phyloP scores from a whole-genome alignment of 2,888 invertebrate genomes.

The Lasioglossum figueresi region DNA sequence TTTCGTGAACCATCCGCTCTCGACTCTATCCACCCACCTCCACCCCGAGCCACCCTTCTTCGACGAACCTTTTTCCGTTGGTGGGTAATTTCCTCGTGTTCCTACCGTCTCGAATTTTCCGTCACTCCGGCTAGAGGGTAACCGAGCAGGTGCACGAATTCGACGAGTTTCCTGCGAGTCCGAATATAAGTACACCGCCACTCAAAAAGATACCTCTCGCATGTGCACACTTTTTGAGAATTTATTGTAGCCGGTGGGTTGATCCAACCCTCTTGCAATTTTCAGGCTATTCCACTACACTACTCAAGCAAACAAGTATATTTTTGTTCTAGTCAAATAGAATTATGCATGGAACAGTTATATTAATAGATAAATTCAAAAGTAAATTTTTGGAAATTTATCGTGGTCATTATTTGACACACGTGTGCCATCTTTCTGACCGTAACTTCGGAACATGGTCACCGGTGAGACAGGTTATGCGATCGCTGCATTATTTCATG shows the following conservation, averaged over 20 bases:
- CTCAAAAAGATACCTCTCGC: not conserved
- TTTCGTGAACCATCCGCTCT: slow-evolving; percentile 14
- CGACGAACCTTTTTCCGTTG: slow-evolving; percentile 1
- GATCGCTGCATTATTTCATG: not conserved
- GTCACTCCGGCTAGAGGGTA: slow-evolving; percentile 15
- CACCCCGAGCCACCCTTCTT: not conserved
- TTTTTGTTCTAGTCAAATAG: no score
- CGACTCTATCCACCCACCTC: not conserved
- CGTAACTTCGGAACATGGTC: not conserved
- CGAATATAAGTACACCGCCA: not conserved
- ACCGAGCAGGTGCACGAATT: slow-evolving; percentile 18
- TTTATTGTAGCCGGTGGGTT: not conserved
- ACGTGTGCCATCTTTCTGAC: no score
- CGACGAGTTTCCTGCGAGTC: not conserved
- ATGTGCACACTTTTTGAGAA: not conserved
- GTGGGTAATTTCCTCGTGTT: slow-evolving; percentile 49
- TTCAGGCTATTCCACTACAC: not conserved
- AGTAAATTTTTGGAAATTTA: no score
- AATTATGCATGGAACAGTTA: no score
- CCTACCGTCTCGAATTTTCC: slow-evolving; percentile 41
- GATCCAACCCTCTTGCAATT: not conserved
- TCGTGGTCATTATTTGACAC: no score
- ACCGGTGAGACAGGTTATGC: not conserved
- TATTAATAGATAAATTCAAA: no score
- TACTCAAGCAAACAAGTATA: no score